Percentiles rank a stretch among this genome's conserved stretches.
Conservation (phyloP, 2,113 vertebrate genomes). For the Amblyornis subalaris region DNA sequence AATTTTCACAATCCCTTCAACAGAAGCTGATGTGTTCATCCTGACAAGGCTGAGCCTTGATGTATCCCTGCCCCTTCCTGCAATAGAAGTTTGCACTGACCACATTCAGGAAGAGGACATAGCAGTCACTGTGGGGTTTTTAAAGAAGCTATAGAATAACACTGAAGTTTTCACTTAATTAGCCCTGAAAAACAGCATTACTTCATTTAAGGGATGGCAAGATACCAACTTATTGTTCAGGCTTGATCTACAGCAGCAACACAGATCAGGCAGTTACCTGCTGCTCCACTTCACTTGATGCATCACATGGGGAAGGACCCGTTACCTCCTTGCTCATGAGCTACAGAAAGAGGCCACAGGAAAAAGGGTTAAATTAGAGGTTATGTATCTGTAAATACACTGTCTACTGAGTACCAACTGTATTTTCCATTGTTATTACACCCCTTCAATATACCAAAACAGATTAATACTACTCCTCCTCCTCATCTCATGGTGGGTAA, state of each 20-base stretch:
- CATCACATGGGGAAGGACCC: conserved; percentile 71
- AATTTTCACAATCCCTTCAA: background rate
- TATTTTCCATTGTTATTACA: background rate
- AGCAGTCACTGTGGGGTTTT: background rate
- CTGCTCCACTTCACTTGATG: conserved; percentile 82
- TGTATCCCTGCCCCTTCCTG: background rate
- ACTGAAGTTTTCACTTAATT: background rate
- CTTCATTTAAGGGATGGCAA: background rate
- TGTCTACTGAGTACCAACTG: background rate
- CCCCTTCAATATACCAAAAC: background rate
- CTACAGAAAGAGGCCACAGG: conserved; percentile 61
- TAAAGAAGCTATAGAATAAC: background rate
- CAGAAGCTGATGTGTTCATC: background rate
- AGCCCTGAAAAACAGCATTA: background rate
- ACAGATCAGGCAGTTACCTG: conserved; percentile 74
- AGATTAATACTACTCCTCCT: background rate
- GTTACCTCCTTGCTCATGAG: conserved; percentile 88
- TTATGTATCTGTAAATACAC: background rate
- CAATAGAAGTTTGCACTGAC: background rate
- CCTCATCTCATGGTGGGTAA: background rate
- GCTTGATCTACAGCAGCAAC: background rate
- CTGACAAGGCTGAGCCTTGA: background rate
- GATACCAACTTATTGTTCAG: background rate
- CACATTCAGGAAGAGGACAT: background rate
- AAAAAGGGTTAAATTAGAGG: background rate